These are phyloP conservation scores for Temnothorax unifasciatus DNA, from an alignment of 2,888 invertebrate genomes.

Conservation along the genomic window DNA sequence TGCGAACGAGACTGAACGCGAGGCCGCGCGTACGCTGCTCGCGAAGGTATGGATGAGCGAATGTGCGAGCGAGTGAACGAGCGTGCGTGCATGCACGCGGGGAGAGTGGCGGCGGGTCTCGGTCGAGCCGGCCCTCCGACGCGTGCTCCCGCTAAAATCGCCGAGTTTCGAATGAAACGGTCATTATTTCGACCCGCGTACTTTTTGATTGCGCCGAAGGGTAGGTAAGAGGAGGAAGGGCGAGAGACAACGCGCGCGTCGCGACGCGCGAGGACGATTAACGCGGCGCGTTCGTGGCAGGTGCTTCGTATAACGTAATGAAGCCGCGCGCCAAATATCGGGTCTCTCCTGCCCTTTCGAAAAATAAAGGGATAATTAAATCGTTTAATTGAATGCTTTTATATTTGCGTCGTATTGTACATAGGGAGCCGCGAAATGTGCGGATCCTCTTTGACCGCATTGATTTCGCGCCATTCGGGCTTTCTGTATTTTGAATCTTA, in stretches of 20 bases:
- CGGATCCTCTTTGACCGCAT: too few species aligned
- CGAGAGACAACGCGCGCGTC: background rate
- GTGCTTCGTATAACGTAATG: slow-evolving; percentile 37
- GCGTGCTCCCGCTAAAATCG: slow-evolving; percentile 59
- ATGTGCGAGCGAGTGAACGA: background rate
- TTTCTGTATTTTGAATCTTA: background rate
- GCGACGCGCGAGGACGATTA: slow-evolving; percentile 40
- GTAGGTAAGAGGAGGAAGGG: background rate
- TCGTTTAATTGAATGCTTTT: slow-evolving; percentile 34
- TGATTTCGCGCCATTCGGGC: background rate
- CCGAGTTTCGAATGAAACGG: slow-evolving; percentile 40
- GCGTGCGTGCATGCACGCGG: background rate
- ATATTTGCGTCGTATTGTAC: slow-evolving; percentile 16
- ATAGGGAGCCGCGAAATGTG: background rate
- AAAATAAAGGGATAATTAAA: slow-evolving; percentile 24
- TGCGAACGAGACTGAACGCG: slow-evolving; percentile 64
- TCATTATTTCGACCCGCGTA: slow-evolving; percentile 46
- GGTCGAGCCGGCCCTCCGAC: slow-evolving; percentile 28
- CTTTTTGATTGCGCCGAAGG: slow-evolving; percentile 42
- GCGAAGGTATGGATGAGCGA: slow-evolving; percentile 39
- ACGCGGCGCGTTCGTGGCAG: slow-evolving; percentile 18
- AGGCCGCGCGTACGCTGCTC: slow-evolving; percentile 32
- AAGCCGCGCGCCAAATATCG: slow-evolving; percentile 38
- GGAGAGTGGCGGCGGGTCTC: background rate
- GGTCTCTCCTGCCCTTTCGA: background rate